phyloP scores from a whole-genome alignment of 2,888 invertebrate species.

The Troglohyphantes excavatus region DNA sequence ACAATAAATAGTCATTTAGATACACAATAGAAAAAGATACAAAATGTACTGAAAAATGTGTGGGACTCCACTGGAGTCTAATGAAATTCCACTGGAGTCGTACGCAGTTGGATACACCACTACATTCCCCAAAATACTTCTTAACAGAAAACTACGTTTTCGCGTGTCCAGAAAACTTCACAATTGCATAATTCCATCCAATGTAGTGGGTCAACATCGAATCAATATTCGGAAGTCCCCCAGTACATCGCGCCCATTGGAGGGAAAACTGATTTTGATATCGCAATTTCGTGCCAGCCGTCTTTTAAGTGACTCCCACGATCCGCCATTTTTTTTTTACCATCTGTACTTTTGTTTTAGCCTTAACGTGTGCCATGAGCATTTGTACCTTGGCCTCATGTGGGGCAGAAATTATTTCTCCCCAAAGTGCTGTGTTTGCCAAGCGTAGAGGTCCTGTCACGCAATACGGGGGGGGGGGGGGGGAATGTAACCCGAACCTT shows the following conservation, averaged over 20 bases:
- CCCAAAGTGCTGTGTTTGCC: conserved; percentile 48
- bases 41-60: no score
- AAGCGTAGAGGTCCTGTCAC: conserved; percentile 16
- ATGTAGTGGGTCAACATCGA: conserved; percentile 28
- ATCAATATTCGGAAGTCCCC: conserved; percentile 32
- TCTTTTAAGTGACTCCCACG: conserved; percentile 37
- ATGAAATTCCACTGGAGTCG: no score
- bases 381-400: conserved; percentile 15
- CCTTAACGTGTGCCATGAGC: background rate
- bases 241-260: background rate
- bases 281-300: conserved; percentile 56
- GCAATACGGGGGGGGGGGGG: background rate
- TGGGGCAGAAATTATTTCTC: conserved; percentile 52
- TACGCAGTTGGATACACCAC: background rate
- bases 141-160: conserved; percentile 36
- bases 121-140: background rate
- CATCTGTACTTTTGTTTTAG: background rate
- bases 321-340: conserved; percentile 21
- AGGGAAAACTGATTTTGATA: conserved; percentile 42
- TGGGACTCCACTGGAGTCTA: no score
- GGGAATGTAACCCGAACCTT: background rate
- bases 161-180: conserved; percentile 29
- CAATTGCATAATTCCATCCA: conserved; percentile 50
- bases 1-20: no score
- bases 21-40: no score